Conservation (phyloP, 1,140 invertebrate species). For the Augochlora pura region DNA sequence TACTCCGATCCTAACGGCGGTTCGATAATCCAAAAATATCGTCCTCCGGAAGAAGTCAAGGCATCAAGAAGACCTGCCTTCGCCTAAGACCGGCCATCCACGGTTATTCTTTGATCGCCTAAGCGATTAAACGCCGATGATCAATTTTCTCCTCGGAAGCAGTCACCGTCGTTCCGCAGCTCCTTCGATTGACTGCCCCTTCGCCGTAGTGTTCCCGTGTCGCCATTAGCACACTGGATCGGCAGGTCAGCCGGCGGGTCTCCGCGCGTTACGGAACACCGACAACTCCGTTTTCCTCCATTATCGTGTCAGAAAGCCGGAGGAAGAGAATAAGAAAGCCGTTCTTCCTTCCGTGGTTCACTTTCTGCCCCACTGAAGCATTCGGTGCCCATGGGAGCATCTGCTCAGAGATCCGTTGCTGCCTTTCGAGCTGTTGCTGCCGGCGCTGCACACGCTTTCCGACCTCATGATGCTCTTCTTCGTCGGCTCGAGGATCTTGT, state of each 20-base stretch:
- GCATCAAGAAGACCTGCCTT: neutral
- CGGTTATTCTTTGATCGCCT: neutral
- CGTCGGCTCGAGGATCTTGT: constrained; percentile 81
- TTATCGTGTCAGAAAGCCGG: neutral
- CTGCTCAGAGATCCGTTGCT: constrained; percentile 66
- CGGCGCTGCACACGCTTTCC: constrained; percentile 73
- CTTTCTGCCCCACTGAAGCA: constrained; percentile 73
- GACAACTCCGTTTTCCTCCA: neutral
- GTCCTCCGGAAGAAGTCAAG: neutral
- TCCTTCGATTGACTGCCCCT: neutral
- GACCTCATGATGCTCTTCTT: constrained; percentile 72
- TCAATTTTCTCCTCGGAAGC: constrained; percentile 1
- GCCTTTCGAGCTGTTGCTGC: constrained; percentile 69
- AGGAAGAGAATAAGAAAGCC: neutral
- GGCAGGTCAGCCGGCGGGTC: neutral
- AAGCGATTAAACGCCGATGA: neutral
- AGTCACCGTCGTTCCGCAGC: neutral
- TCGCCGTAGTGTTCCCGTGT: neutral
- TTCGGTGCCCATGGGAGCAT: constrained; percentile 54
- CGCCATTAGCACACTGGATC: neutral
- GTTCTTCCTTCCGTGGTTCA: constrained; percentile 54
- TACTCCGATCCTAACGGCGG: neutral
- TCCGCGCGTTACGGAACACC: neutral
- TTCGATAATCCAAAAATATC: neutral
- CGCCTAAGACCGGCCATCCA: too few species aligned